Conservation (phyloP, 2,797 vertebrate species). For the Poecile montanus region DNA sequence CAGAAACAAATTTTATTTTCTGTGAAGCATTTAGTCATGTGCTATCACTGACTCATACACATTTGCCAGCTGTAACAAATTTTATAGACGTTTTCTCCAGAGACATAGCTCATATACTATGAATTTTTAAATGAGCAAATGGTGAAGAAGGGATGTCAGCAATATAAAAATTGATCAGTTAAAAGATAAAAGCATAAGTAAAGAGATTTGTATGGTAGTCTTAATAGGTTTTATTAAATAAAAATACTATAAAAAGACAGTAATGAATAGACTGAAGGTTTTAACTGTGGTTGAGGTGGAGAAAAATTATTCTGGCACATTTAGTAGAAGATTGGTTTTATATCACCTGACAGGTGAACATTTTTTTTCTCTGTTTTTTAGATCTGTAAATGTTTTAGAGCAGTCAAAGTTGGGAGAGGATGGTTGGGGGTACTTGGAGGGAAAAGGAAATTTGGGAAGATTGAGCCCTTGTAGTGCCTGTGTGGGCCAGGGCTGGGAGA, state of each 20-base stretch:
- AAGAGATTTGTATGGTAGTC: constrained; percentile 99
- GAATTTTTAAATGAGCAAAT: constrained; percentile 99
- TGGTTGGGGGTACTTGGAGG: background rate
- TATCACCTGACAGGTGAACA: constrained; percentile 76
- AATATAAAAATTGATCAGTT: constrained; percentile 99
- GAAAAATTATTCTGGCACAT: constrained; percentile 81
- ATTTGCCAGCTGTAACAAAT: constrained; percentile 87
- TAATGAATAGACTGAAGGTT: constrained; percentile 81
- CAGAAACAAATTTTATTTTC: constrained; percentile 99
- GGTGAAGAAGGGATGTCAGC: constrained; percentile 95
- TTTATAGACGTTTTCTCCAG: constrained; percentile 93
- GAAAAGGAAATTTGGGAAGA: background rate
- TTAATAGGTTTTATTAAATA: constrained; percentile 99
- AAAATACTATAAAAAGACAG: constrained; percentile 94
- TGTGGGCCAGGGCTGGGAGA: background rate
- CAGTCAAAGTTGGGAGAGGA: constrained; percentile 35
- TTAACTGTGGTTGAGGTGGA: constrained; percentile 77
- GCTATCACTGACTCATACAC: constrained; percentile 84
- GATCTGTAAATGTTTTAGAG: constrained; percentile 68
- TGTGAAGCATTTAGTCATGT: constrained; percentile 89
- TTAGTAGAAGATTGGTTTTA: constrained; percentile 81
- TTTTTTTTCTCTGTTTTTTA: constrained; percentile 67
- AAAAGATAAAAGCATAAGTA: constrained; percentile 89
- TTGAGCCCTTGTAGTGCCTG: background rate
- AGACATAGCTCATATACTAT: constrained; percentile 94